Percentiles rank a stretch among this genome's conserved stretches.
These are phyloP conservation scores for Sus scrofa DNA, from an alignment of 2,113 vertebrate species.

Conservation along the genomic window T2T-Sscrofa CM000813.6:30445001-30445500, in stretches of 20 bases:
- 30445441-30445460: too few relatives aligned
- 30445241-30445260: background rate
- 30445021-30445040: background rate
- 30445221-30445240: background rate
- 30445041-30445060: background rate
- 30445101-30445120: background rate
- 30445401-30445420: too few relatives aligned
- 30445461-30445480: too few relatives aligned
- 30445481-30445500: too few relatives aligned
- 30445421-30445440: too few relatives aligned
- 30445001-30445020: background rate
- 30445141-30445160: background rate
- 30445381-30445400: too few relatives aligned
- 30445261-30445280: background rate
- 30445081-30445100: slow-evolving; percentile 4
- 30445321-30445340: too few relatives aligned
- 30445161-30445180: background rate
- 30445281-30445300: background rate
- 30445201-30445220: background rate
- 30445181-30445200: slow-evolving; percentile 37
- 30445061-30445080: background rate
- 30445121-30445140: background rate
- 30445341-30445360: too few relatives aligned
- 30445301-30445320: too few relatives aligned
- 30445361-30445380: too few relatives aligned